Base-by-base conservation (phyloP, 2,888 invertebrate species). In the Zaprionus lineosus region DNA sequence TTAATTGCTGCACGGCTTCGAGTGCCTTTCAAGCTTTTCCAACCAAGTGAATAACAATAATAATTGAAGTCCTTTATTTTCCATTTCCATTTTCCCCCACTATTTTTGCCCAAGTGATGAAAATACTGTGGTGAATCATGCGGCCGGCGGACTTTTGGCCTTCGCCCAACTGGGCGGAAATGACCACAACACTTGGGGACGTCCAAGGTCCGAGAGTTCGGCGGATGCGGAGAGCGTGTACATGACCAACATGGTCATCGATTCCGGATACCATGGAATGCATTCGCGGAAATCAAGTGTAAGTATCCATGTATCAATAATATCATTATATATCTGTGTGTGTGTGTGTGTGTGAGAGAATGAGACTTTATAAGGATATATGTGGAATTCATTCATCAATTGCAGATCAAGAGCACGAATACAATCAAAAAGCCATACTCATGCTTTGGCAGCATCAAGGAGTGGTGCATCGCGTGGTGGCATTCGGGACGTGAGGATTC, bases 401-500 rank as follows among this genome's bases (percentile, higher is more conserved):
- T 18, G 6, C 68, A 90, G 90, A 87, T 88, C 52, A 89, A 89
- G 73, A 89, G 89, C 79, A 84, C 88, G 21, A 88, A 85, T 59
- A 89, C 86, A 70, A 77, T 88, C 74, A 88, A 88, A 79, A 89
- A 88, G 56, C 84, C 86, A 69, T 87, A 87, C 47, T 77, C 86
- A 26, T 90, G 90, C 67, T 86, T 89, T 78, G 88, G 89, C 69
- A 88, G 92, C 11, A 90, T 94, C 48, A 91, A 93, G 63, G 93
- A 94, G 67, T 96, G 96, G 96, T 96, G 96, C 89, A 92, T 95
- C 52, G 96, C 96, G 86, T 96, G 96, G 96, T 96, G 96, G 96
- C 95, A 96, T 89, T 96, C 96, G 8, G 96, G 96, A 0, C 92
- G 95, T 26, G 96, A 96, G 63, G 96, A 96, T 84, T 92, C 94